Evolutionary conservation across 2,888 invertebrate species (phyloP), one percentile per base, ranked within the genome.

Genomic region (Psylliodes chrysocephalus): DNA sequence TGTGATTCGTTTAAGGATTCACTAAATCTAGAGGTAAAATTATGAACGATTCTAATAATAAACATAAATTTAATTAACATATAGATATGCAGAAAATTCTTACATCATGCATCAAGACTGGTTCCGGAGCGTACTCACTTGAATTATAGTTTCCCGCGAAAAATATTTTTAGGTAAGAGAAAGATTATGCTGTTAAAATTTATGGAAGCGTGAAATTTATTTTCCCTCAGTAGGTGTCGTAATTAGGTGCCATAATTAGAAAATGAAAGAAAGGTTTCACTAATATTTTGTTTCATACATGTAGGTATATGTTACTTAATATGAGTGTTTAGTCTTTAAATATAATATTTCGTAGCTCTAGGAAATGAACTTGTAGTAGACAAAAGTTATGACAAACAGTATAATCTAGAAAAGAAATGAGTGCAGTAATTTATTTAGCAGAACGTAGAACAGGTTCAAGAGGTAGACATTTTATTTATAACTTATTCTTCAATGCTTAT

Each of bases 71-170:
- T 42, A 42, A 42, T 42, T 42, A 42, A 14, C 10, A 42, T 18
- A 47, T 47, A 47, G 12, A 47, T 47, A 49, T 7, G 28, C 15
- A 3, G 19, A 14, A 25, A 47, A 47, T 22, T 17, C 28, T 49
- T 49, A 14, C 28, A 38, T 35, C 52, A 38, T 52, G 38, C 30
- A 22, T 38, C 38, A 28, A 14, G 35, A 18, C 35, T 25, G 40
- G 55, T 56, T 56, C 56, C 56, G 46, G 46, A 33, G n/a, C 10
- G 22, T 56, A 47, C 47, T 25, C 46, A 17, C 33, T 17, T 35
- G 56, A 56, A 56, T 35, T 46, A 56, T 56, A 47, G 56, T 56
- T 56, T 56, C 56, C 56, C 46, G 56, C 56, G 19, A 33, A 55
- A 49, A 56, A 56, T 56, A 18, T 56, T 52, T 52, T 52, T 52